A percentile compares a stretch with the other conserved stretches of the same genome.
phyloP scores from a whole-genome alignment of 2,113 vertebrate species.

The Spea bombifrons region DNA sequence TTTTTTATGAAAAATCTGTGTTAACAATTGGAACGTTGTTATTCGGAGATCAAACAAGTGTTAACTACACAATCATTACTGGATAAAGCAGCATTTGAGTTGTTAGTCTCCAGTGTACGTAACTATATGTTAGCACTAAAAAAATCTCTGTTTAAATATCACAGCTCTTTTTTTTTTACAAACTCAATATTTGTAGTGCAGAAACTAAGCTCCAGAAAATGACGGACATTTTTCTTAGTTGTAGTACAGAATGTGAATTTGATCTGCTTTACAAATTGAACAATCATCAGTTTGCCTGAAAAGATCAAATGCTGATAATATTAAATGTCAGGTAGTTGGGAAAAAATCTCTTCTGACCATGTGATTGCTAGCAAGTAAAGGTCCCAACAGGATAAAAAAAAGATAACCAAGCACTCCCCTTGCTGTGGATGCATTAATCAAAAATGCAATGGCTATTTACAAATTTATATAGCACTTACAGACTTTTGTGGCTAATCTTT shows the following conservation, averaged over 20 bases:
- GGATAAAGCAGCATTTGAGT: no score
- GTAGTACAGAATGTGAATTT: constrained; percentile 30
- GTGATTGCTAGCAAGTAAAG: constrained; percentile 12
- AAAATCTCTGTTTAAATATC: constrained; percentile 24
- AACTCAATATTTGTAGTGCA: constrained; percentile 24
- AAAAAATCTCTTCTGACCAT: constrained; percentile 19
- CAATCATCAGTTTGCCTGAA: constrained; percentile 33
- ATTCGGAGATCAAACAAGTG: no score
- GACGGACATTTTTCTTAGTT: constrained; percentile 22
- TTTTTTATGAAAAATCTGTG: no score
- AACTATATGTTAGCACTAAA: background rate
- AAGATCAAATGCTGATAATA: constrained; percentile 31
- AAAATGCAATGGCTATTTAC: background rate
- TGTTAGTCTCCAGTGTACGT: background rate
- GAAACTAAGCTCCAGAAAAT: constrained; percentile 20
- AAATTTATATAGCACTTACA: background rate
- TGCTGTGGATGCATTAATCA: background rate
- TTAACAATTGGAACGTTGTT: no score
- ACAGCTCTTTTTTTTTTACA: background rate
- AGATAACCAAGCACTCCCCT: background rate
- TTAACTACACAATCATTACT: no score
- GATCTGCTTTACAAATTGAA: constrained; percentile 38
- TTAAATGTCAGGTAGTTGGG: constrained; percentile 31
- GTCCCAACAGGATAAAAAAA: constrained; percentile 9
- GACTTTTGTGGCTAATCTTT: background rate